phyloP scores from a whole-genome alignment of 2,113 vertebrate genomes.

The Tangachromis dhanisi region DNA sequence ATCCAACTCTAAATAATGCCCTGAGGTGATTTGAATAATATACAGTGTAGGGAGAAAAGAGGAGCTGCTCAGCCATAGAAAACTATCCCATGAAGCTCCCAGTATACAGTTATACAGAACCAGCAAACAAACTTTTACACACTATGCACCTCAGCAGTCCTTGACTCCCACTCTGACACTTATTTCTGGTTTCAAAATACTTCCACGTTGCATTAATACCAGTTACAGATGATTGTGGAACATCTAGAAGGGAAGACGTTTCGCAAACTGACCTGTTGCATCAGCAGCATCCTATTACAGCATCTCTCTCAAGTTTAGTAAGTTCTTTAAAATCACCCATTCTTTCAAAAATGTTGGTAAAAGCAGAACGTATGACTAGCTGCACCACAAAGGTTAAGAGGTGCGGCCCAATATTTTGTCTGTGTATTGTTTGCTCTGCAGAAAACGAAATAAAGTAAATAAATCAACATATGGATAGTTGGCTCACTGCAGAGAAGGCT shows the following conservation, averaged over 20 bases:
- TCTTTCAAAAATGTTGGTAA: background rate
- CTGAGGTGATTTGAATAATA: background rate
- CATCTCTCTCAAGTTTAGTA: background rate
- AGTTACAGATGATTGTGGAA: background rate
- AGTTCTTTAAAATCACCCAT: background rate
- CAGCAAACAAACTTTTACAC: background rate
- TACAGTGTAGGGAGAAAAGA: background rate
- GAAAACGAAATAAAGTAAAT: background rate
- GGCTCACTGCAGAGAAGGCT: background rate
- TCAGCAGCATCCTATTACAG: background rate
- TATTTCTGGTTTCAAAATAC: background rate
- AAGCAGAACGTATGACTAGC: background rate
- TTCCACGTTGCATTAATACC: background rate
- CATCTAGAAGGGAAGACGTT: background rate
- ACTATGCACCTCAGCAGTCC: background rate
- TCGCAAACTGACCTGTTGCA: background rate
- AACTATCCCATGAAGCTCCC: background rate
- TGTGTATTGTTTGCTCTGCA: background rate
- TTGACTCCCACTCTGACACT: background rate
- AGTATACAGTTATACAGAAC: background rate
- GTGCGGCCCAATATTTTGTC: background rate
- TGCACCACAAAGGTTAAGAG: background rate
- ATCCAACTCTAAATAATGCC: background rate
- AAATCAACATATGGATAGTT: background rate
- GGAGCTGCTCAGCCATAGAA: background rate